Conservation (phyloP, 2,113 vertebrate species). For the Tyrannus savana region DNA sequence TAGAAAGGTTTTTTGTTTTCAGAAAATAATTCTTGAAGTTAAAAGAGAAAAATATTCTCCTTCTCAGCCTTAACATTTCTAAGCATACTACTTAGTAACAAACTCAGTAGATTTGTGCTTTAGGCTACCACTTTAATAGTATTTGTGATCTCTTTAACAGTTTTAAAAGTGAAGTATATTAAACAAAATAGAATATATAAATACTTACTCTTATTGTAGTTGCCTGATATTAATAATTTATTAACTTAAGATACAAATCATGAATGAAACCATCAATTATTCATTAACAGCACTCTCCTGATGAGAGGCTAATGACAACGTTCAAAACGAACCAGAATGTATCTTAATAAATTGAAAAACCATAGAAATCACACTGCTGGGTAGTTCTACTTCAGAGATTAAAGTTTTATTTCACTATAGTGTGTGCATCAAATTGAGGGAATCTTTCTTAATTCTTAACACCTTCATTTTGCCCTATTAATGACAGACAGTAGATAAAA, state of each 20-base stretch:
- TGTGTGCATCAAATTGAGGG: not conserved
- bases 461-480: not conserved
- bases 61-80: not conserved
- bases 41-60: not conserved
- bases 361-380: not conserved
- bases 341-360: not conserved
- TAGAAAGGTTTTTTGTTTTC: not conserved
- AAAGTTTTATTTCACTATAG: not conserved
- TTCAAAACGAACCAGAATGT: not conserved
- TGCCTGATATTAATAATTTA: conserved; percentile 14
- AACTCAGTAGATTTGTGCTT: not conserved
- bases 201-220: not conserved
- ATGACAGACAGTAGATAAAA: not conserved
- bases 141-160: not conserved
- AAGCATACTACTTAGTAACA: not conserved
- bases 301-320: not conserved
- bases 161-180: not conserved
- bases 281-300: not conserved
- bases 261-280: not conserved
- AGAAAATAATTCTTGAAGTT: not conserved
- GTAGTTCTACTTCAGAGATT: not conserved
- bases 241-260: not conserved
- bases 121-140: not conserved
- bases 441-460: not conserved
- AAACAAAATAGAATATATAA: not conserved